Conservation (phyloP, 2,797 vertebrate species). For the Hozukius guyotensis region DNA sequence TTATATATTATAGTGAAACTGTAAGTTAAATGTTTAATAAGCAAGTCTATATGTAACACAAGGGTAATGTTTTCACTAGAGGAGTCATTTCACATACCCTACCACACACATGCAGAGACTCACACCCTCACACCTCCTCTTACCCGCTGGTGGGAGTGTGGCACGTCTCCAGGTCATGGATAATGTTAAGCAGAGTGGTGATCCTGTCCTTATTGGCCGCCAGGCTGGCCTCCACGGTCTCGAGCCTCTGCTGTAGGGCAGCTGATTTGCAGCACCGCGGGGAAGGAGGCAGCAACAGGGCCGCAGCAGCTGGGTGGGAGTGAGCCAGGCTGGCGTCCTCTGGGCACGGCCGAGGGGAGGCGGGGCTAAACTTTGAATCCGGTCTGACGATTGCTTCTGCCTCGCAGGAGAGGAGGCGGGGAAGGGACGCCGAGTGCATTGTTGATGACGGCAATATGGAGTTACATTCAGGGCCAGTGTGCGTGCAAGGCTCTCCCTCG, state of each 20-base stretch:
- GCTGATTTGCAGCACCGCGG: conserved; percentile 70
- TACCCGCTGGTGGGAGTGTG: conserved; percentile 91
- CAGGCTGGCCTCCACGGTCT: conserved; percentile 91
- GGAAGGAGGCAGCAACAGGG: conserved; percentile 67
- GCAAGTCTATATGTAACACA: not conserved
- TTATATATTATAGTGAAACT: not conserved
- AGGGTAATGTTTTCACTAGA: not conserved
- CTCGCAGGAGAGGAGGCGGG: conserved; percentile 28
- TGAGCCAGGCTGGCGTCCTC: conserved; percentile 62
- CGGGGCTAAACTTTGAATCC: conserved; percentile 29
- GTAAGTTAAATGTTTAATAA: not conserved
- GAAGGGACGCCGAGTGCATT: conserved; percentile 35
- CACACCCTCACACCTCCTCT: conserved; percentile 37
- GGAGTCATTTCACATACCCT: not conserved
- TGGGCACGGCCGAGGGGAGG: conserved; percentile 35
- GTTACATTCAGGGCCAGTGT: conserved; percentile 31
- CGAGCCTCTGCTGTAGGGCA: conserved; percentile 89
- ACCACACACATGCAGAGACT: not conserved
- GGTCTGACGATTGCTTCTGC: conserved; percentile 31
- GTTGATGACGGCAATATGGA: conserved; percentile 46
- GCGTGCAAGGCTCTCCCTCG: not conserved
- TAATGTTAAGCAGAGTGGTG: conserved; percentile 94
- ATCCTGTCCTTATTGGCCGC: conserved; percentile 95
- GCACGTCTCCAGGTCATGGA: conserved; percentile 95
- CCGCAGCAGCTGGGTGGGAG: conserved; percentile 71